Evolutionary conservation across 2,113 vertebrate genomes (phyloP).

Genomic region (Nestor notabilis): DNA sequence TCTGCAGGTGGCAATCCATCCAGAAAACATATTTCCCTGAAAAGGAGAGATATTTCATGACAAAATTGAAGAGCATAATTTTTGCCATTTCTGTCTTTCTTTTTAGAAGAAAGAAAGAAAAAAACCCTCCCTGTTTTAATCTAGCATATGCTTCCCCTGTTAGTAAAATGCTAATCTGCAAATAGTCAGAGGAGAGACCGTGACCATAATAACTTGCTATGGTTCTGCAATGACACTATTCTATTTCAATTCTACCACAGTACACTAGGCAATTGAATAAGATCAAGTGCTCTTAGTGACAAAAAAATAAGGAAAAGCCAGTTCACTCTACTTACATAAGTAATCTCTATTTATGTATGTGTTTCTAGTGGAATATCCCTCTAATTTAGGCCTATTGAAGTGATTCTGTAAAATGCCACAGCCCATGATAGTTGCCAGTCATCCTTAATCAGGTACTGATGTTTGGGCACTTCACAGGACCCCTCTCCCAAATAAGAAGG

Average conservation of each 20-base stretch:
- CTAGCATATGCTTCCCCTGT: neutral
- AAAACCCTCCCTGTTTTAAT: neutral
- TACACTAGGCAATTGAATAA: neutral
- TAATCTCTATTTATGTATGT: neutral
- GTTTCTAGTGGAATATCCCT: neutral
- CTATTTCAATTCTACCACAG: neutral
- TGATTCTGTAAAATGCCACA: neutral
- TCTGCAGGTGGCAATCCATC: slow-evolving; percentile 58
- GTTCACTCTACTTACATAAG: neutral
- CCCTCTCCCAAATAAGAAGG: neutral
- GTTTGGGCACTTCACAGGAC: neutral
- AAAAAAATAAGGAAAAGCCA: neutral
- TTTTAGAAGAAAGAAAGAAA: neutral
- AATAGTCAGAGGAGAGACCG: neutral
- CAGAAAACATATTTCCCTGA: slow-evolving; percentile 37
- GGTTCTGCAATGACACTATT: neutral
- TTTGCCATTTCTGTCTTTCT: slow-evolving; percentile 1
- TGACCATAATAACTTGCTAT: neutral
- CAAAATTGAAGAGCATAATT: neutral
- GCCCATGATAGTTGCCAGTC: neutral
- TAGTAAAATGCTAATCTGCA: slow-evolving; percentile 42
- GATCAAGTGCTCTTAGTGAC: neutral
- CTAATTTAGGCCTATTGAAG: neutral
- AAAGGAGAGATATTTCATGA: slow-evolving; percentile 37
- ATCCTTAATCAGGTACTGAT: neutral